Base-by-base conservation (phyloP, 2,113 vertebrate species). In the Percopsis transmontana region DNA sequence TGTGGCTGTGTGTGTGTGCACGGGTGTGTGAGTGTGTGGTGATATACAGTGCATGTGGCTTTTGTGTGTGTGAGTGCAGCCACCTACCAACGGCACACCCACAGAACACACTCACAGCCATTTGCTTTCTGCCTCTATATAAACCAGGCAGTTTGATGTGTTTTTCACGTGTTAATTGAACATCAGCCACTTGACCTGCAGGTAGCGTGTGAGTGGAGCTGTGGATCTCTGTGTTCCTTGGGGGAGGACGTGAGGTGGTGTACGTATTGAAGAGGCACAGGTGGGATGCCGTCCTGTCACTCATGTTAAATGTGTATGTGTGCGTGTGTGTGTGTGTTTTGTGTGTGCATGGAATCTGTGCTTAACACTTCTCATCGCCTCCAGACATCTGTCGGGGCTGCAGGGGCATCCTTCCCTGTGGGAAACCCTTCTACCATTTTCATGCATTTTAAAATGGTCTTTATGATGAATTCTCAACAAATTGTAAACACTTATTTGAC, bases 181-280 rank as follows among this genome's bases (percentile, higher is more conserved):
- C 80, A 47, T 69, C 57, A 72, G 70, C 63, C 63, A 72, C 80
- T 85, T 85, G 78, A 88, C 81, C 76, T 68, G 19, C 65, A 58
- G 79, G 48, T 65, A 51, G 70, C 58, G 51, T 41, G 58, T 39
- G 65, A 61, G 68, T 70, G 60, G 60, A 33, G 41, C 27, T 7
- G 19, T 40, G 56, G 58, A 59, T 74, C 63, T 58, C 51, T 63
- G 44, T 23, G 42, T 51, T 57, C 44, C 23, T 42, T 65, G 39
- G 23, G 50, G 18, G 62, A 12, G 39, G 7, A 38, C 16, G 13
- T 23, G 21, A 12, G 41, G 3, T 19, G 14, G 2, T 24, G 38
- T 19, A 53, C 20, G 40, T 44, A 13, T 44, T 45, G 12, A 45
- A 45, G 12, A 45, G 15, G 15, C 3, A 45, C 12, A 45, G 11